Evolutionary conservation across 2,113 vertebrate genomes (phyloP), one percentile per base, ranked within the genome.

Genomic region (Mobula hypostoma): DNA sequence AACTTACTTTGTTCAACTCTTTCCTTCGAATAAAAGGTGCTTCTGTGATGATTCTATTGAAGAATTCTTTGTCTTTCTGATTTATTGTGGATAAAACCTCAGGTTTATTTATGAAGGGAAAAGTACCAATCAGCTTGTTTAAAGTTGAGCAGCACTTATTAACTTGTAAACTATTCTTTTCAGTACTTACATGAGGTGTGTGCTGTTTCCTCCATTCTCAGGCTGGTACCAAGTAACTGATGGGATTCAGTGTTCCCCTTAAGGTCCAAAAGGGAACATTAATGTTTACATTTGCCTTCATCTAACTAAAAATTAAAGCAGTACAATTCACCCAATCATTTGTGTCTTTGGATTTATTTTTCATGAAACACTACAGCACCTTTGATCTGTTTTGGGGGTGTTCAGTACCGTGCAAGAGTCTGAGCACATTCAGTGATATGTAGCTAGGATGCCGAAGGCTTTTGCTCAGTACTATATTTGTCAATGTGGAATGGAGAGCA

Each of bases 261-360:
- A 12, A 32, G 7, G 12, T 27, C n/a, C 85, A 66, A 14, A 66
- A 90, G 63, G 61, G 61, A 63, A 68, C 32, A 90, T 32, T 66
- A n/a, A 66, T 90, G 61, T 90, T 68, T 66, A n/a, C 72, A 74
- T 66, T 63, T 90, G 61, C 85, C 85, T 36, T 68, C 21, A n/a
- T 90, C 29, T 7, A n/a, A 66, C 3, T 90, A 90, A 90, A 66
- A 66, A 32, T 90, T 90, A 90, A 90, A 90, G 63, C n/a, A 32
- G 29, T 90, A 19, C 29, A 90, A 32, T 32, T 90, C 14, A 8
- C 5, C 85, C 32, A 48, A 85, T 27, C 82, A 85, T 17, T 3
- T 4, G 11, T 7, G 12, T 61, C 80, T 83, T 58, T 8, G 80
- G 36, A 40, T 58, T 27, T 24, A 11, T n/a, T 32, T 66, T 90